These are phyloP conservation scores for Lethenteron reissneri DNA, from an alignment of 2,113 vertebrate species.

Conservation along the genomic window DNA sequence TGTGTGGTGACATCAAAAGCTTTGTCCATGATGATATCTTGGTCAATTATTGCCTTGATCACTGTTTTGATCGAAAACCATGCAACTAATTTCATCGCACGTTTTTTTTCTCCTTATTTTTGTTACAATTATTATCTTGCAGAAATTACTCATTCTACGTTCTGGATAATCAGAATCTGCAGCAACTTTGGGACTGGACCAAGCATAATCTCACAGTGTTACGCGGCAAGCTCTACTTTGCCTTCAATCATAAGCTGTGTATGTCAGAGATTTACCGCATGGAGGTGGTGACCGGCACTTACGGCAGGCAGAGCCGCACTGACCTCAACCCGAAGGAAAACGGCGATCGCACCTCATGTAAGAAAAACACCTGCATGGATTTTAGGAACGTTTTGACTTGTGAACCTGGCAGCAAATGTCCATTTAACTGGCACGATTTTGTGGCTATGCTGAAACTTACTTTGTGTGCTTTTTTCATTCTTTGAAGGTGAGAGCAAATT, in stretches of 20 bases:
- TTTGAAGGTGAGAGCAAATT: constrained; percentile 29
- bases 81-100: neutral
- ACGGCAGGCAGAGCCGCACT: constrained; percentile 37
- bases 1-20: no score
- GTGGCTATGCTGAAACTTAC: no score
- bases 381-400: no score
- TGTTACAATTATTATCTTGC: neutral
- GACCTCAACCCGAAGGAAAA: constrained; percentile 48
- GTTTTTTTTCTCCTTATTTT: neutral
- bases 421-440: no score
- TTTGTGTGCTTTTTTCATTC: no score
- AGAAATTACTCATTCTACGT: constrained; percentile 44
- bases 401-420: no score
- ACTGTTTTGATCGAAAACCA: neutral
- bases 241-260: constrained; percentile 44
- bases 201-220: constrained; percentile 27
- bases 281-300: constrained; percentile 35
- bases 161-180: constrained; percentile 41
- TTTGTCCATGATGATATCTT: no score
- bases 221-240: constrained; percentile 35
- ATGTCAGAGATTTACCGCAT: constrained; percentile 31
- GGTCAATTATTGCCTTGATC: no score
- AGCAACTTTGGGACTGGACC: constrained; percentile 37
- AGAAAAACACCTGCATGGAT: constrained; percentile 13
- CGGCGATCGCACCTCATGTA: constrained; percentile 34